A percentile compares a stretch with the other conserved stretches of the same genome.
Evolutionary conservation across 1,140 invertebrate species (phyloP).

Genomic region (Acyrthosiphon pisum): DNA sequence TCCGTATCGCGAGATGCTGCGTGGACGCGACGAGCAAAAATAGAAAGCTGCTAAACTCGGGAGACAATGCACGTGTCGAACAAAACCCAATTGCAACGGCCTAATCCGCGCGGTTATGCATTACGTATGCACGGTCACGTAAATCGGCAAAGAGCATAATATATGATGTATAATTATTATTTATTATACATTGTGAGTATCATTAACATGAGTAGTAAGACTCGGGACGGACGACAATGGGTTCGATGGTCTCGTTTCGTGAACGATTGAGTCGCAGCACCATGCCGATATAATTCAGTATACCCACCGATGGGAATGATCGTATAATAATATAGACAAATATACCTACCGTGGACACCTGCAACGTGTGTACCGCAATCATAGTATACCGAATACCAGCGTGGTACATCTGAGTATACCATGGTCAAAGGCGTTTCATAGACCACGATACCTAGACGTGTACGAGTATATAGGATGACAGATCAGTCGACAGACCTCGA

Average conservation of each 20-base stretch:
- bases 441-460: too few species aligned
- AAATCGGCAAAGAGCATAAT: not conserved
- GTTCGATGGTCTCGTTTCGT: not conserved
- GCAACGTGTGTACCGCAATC: not conserved
- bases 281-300: not conserved
- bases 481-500: not conserved
- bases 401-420: not conserved
- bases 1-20: not conserved
- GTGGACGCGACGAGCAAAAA: not conserved
- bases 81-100: not conserved
- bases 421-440: too few species aligned
- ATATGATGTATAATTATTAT: not conserved
- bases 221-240: not conserved
- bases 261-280: constrained; percentile 16
- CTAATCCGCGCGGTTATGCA: not conserved
- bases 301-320: not conserved
- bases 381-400: not conserved
- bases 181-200: not conserved
- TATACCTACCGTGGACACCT: too few species aligned
- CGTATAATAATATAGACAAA: too few species aligned
- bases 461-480: not conserved
- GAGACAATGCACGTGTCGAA: not conserved
- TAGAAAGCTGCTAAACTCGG: constrained; percentile 22
- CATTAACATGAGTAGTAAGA: not conserved
- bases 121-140: constrained; percentile 44